These are phyloP conservation scores for Mythimna lalbum DNA, from an alignment of 2,888 invertebrate species.

Conservation along the genomic window DNA sequence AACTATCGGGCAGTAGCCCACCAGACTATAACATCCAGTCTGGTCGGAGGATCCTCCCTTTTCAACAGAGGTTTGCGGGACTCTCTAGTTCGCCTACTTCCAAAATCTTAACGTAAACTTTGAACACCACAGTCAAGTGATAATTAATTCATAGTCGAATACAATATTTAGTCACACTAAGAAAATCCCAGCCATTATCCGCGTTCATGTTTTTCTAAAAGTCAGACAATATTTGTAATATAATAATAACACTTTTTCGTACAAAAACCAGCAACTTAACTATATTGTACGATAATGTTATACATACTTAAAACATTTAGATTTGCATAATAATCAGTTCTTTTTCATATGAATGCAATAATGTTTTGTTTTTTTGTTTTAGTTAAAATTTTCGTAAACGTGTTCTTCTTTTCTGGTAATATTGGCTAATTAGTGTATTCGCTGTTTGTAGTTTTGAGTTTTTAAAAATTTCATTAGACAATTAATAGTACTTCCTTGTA, in stretches of 20 bases:
- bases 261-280: background rate
- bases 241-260: constrained; percentile 2
- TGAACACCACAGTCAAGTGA: constrained; percentile 32
- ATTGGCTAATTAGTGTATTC: background rate
- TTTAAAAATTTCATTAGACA: background rate
- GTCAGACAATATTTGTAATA: constrained; percentile 21
- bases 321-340: background rate
- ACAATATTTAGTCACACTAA: constrained; percentile 34
- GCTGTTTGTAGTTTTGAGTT: background rate
- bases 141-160: constrained; percentile 33
- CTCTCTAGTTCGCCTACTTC: no score
- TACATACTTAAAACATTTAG: background rate
- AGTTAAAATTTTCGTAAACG: background rate
- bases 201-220: constrained; percentile 1
- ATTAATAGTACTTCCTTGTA: background rate
- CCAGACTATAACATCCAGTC: no score
- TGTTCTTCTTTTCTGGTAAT: background rate
- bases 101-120: constrained; percentile 34
- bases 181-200: constrained; percentile 5
- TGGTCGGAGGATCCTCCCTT: no score
- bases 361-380: no score
- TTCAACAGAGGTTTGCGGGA: no score
- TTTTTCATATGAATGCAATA: no score
- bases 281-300: background rate
- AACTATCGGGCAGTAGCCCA: no score